Evolutionary conservation across 92 coral and sea anemone species (phyloP).

Genomic region (Virgularia gustaviana): DNA sequence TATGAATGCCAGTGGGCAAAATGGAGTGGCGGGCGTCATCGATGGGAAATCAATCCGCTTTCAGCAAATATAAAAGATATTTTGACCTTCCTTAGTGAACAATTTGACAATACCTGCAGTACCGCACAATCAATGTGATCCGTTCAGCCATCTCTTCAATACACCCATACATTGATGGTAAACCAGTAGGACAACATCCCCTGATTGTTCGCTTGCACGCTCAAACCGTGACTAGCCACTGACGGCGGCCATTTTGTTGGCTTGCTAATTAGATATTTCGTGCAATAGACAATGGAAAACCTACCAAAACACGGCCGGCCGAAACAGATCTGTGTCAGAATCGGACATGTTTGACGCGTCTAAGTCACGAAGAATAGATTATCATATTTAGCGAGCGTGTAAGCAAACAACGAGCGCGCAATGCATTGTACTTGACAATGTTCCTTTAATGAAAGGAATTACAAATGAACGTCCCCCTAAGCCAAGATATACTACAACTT

Average conservation of each 20-base stretch:
- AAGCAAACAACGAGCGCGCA: too few relatives aligned
- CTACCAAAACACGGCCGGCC: too few relatives aligned
- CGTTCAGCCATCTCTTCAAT: conserved; percentile 2
- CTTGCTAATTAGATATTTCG: too few relatives aligned
- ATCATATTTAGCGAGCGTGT: too few relatives aligned
- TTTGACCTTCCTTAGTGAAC: conserved; percentile 14
- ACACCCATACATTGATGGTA: not conserved
- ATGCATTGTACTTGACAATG: too few relatives aligned
- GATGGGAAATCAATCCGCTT: conserved; percentile 54
- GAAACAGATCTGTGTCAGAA: too few relatives aligned
- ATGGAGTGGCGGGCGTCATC: conserved; percentile 57
- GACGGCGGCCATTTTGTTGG: too few relatives aligned
- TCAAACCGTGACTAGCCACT: too few relatives aligned
- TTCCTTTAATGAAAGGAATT: conserved; percentile 10
- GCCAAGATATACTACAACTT: conserved; percentile 25
- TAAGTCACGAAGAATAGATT: too few relatives aligned
- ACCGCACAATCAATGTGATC: conserved; percentile 27
- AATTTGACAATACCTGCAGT: not conserved
- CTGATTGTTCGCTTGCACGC: conserved; percentile 14
- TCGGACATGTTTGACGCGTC: too few relatives aligned
- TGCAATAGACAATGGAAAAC: too few relatives aligned
- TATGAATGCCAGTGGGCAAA: conserved; percentile 45
- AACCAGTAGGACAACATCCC: conserved; percentile 9
- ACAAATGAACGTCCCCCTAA: conserved; percentile 15
- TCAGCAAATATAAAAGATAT: conserved; percentile 31